Evolutionary conservation across 2,888 invertebrate genomes (phyloP), one percentile per base, ranked within the genome.

Genomic region (Oxystoma pomonae): DNA sequence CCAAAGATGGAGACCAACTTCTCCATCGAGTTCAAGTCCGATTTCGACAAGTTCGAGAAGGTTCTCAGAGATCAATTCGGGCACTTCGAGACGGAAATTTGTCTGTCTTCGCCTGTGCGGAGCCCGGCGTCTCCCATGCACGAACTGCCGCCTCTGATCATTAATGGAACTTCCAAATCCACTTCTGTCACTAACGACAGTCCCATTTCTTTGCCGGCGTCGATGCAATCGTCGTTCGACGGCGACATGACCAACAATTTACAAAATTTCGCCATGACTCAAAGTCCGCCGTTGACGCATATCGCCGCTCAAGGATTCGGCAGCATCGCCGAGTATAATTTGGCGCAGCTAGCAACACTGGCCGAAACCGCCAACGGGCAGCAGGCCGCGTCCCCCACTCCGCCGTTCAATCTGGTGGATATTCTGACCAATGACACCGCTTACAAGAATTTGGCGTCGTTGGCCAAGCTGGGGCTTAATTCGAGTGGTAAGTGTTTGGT

Each of bases 361-460:
- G 92, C 91, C 1, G 92, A 91, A 76, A 90, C 87, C n/a, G 74
- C 72, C 22, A 74, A 75, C 35, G 79, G 77, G 66, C 73, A 76
- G 58, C 75, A 78, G 51, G 71, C 77, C 2, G 75, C 78, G 16
- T 78, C 80, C 12, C 78, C 81, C 1, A 87, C 88, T 65, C 84
- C 83, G 66, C 84, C 87, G 69, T 91, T 92, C 71, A 90, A 88
- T 63, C 81, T 93, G 68, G 90, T 90, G 5, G 92, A 94, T 77
- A 82, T 93, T 62, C 84, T 93, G 62, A 86, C 88, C 64, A 91
- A 90, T 17, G 90, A 90, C 74, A 89, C 91, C 73, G 92, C 94
- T 12, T 88, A 92, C 72, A 92, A 92, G 80, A 96, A 95, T 81
- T 83, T 96, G 69, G 93, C 95, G 76, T 94, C 93, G 21, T 86